phyloP scores from a whole-genome alignment of 2,888 invertebrate species.

The Salticus scenicus region DNA sequence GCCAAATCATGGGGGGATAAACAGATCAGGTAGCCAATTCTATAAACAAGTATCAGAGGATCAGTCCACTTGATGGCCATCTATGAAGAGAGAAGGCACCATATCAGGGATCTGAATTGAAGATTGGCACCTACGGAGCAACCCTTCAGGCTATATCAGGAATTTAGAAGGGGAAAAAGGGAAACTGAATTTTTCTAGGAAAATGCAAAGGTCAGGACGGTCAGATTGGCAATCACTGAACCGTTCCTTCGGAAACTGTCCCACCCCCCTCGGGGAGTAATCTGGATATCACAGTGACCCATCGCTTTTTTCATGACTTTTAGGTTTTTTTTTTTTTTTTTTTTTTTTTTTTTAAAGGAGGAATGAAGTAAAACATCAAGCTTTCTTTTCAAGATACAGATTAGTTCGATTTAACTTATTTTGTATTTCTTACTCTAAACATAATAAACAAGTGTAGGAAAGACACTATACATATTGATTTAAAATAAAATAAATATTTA shows the following conservation, averaged over 20 bases:
- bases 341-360: too few species aligned
- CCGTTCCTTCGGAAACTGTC: neutral
- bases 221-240: slow-evolving; percentile 13
- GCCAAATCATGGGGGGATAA: slow-evolving; percentile 9
- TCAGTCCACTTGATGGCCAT: slow-evolving; percentile 33
- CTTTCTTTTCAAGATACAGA: too few species aligned
- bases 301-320: slow-evolving; percentile 21
- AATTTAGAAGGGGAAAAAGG: slow-evolving; percentile 21
- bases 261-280: slow-evolving; percentile 13
- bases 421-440: too few species aligned
- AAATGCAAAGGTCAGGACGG: slow-evolving; percentile 44
- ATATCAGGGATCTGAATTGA: neutral
- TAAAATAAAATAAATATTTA: too few species aligned
- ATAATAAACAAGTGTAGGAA: too few species aligned
- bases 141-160: slow-evolving; percentile 33
- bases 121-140: slow-evolving; percentile 3
- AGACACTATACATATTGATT: too few species aligned
- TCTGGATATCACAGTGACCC: slow-evolving; percentile 55
- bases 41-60: slow-evolving; percentile 57
- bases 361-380: too few species aligned
- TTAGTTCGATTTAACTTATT: too few species aligned
- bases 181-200: slow-evolving; percentile 47
- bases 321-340: neutral
- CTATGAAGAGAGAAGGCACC: neutral
- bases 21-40: slow-evolving; percentile 51